Percentiles rank a stretch among this genome's conserved stretches.
Evolutionary conservation across 2,888 invertebrate genomes (phyloP).

Genomic region (Ceramica pisi): DNA sequence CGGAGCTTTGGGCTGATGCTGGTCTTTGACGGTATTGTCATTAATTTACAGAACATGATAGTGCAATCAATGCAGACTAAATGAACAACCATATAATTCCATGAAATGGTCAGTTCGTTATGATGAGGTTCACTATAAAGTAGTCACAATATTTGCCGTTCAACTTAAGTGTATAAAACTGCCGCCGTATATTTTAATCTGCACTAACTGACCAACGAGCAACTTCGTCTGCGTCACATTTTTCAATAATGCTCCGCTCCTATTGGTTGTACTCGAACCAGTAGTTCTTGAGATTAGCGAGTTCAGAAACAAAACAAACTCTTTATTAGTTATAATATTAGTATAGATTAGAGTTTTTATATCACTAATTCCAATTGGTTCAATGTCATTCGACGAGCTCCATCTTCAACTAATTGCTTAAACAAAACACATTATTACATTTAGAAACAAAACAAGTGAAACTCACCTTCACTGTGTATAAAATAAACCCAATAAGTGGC

Average conservation of each 20-base stretch:
- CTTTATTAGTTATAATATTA: no score
- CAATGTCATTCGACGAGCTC: background rate
- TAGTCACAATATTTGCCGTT: background rate
- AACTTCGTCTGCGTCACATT: no score
- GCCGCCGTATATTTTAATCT: background rate
- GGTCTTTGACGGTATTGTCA: background rate
- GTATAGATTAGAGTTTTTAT: background rate
- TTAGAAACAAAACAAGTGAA: background rate
- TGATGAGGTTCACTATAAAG: background rate
- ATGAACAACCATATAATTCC: background rate
- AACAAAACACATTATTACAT: background rate
- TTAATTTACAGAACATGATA: background rate
- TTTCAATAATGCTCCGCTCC: no score
- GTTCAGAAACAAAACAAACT: no score
- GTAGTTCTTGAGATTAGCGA: no score
- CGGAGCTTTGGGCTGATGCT: background rate
- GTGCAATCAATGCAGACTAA: background rate
- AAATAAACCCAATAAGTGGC: constrained; percentile 70
- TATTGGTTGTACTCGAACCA: no score
- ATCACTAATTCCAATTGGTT: background rate
- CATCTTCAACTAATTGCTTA: no score
- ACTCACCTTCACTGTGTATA: constrained; percentile 73
- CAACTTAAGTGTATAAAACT: background rate
- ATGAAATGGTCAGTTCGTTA: background rate
- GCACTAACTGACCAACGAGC: no score